Base-by-base conservation (phyloP, 2,888 invertebrate genomes). In the Allygus modestus region DNA sequence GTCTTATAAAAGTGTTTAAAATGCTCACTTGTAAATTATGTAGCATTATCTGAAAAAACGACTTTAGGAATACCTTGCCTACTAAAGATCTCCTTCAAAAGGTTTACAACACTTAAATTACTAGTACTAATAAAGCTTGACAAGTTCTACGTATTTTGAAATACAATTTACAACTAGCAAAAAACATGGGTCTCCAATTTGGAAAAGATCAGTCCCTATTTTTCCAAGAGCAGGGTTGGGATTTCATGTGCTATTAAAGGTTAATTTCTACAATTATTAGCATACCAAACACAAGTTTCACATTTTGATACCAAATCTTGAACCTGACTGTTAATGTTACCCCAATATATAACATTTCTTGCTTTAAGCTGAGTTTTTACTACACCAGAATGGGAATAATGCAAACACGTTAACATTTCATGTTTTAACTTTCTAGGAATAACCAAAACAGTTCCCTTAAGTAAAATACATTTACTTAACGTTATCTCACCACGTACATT, bases 31-130 rank as follows among this genome's bases (percentile, higher is more conserved):
- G 69, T 81, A 69, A 81, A 86, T 17, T 82, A 75, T 28, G 83
- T 51, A 43, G 87, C 87, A 84, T 88, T 88, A 84, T 88, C 88
- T 12, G 87, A 85, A 82, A 87, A 84, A 15, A 88, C 86, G 41
- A 86, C 85, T 43, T 88, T 87, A 12, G 88, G 87, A 26, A 87
- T 85, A 28, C 88, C 88, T 85, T 86, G 87, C 84, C 87, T 84
- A 23, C 86, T 61, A 85, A 89, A 88, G 4, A 87, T 33, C n/a
- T 73, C 69, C 85, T 87, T 85, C 86, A 87, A 54, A n/a, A 61
- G 51, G 12, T 46, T 58, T 26, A 87, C 86, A 37, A 88, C 83
- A 33, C 75, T 58, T 15, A 11, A 23, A 81, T 85, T 85, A 20
- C 84, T 83, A 73, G 85, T 84, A 33, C 51, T 77, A 23, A 28